Conservation (phyloP, 2,888 invertebrate genomes). For the Mechanitis mazaeus region DNA sequence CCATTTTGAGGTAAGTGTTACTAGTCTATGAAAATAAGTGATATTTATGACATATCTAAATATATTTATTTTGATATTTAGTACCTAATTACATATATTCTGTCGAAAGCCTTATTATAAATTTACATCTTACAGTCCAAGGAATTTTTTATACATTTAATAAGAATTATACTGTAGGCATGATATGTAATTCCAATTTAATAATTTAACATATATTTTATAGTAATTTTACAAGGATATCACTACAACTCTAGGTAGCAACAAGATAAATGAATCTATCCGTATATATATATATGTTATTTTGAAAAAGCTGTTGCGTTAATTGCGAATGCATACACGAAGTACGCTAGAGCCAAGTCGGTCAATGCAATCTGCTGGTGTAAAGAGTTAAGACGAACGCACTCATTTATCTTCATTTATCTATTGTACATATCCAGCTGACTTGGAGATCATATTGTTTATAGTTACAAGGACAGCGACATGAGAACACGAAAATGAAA, state of each 20-base stretch:
- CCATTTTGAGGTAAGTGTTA: not conserved
- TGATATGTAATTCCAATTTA: no score
- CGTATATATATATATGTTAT: constrained; percentile 53
- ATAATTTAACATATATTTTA: no score
- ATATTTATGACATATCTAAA: no score
- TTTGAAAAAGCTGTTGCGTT: constrained; percentile 49
- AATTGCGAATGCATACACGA: constrained; percentile 53
- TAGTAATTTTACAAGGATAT: no score
- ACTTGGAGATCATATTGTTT: constrained; percentile 5
- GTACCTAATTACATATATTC: no score
- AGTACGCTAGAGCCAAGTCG: constrained; percentile 46
- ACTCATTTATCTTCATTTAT: constrained; percentile 25
- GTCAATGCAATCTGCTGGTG: constrained; percentile 43
- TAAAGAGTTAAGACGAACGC: constrained; percentile 33
- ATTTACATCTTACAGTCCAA: no score
- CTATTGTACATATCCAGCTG: constrained; percentile 9
- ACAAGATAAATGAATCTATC: constrained; percentile 43
- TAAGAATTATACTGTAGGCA: no score
- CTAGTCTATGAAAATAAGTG: not conserved
- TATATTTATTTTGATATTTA: no score
- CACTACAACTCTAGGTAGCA: constrained; percentile 1
- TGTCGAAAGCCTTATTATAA: no score
- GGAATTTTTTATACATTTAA: no score
- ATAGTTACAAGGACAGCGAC: constrained; percentile 18
- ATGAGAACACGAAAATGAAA: constrained; percentile 53